phyloP scores from a whole-genome alignment of 2,797 vertebrate genomes.

The Lacerta viridis region DNA sequence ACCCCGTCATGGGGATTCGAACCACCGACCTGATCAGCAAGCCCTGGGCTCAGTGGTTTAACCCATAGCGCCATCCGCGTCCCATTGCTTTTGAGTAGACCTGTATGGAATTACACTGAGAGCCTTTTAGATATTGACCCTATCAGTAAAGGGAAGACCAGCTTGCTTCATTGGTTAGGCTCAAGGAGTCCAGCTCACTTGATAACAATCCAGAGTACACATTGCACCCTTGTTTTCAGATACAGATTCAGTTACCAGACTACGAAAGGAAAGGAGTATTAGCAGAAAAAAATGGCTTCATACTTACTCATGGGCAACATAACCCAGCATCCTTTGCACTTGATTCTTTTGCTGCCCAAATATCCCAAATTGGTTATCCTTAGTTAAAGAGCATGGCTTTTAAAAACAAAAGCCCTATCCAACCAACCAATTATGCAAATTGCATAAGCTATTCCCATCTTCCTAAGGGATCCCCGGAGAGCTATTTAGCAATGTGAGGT shows the following conservation, averaged over 20 bases:
- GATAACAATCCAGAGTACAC: neutral
- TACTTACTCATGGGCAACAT: neutral
- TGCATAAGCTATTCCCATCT: conserved; percentile 57
- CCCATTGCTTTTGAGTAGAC: no score
- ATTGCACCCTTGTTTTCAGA: neutral
- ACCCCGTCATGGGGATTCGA: no score
- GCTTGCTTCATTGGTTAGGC: neutral
- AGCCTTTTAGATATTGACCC: neutral
- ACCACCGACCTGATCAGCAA: no score
- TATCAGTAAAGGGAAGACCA: neutral
- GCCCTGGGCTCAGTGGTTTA: no score
- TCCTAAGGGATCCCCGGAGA: conserved; percentile 64
- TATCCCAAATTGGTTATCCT: neutral
- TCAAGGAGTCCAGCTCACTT: neutral
- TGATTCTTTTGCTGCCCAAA: neutral
- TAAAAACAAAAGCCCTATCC: conserved; percentile 34
- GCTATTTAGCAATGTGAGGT: conserved; percentile 40
- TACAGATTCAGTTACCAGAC: neutral
- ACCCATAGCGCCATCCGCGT: no score
- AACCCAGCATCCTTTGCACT: neutral
- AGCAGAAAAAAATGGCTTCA: neutral
- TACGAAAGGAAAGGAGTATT: neutral
- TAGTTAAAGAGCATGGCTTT: conserved; percentile 55
- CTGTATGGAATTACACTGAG: no score
- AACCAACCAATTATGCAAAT: conserved; percentile 62